Evolutionary conservation across 2,797 vertebrate species (phyloP).

Genomic region (Podarcis siculus): DNA sequence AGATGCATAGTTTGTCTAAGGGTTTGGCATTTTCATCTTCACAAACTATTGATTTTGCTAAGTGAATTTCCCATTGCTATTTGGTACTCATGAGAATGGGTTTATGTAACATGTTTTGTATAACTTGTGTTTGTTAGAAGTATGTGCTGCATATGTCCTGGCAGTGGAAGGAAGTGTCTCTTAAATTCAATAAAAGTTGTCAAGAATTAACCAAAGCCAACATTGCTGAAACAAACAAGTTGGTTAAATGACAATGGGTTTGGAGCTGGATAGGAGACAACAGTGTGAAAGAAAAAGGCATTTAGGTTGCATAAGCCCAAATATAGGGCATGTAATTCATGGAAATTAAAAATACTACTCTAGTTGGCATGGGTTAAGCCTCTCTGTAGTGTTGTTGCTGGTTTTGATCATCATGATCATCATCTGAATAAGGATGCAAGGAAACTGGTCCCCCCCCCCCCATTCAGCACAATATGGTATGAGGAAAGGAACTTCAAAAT

Average conservation of each 20-base stretch:
- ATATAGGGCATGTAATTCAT: background rate
- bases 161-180: background rate
- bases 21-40: background rate
- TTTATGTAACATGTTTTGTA: background rate
- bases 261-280: background rate
- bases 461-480: background rate
- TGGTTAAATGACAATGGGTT: background rate
- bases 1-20: background rate
- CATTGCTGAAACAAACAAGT: background rate
- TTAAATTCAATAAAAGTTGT: background rate
- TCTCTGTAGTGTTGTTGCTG: background rate
- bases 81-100: background rate
- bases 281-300: background rate
- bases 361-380: background rate
- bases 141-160: slow-evolving; percentile 7
- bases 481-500: background rate
- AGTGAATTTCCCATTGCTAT: background rate
- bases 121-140: background rate
- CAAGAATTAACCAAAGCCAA: background rate
- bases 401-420: background rate
- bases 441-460: background rate
- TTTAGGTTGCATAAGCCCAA: background rate
- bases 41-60: background rate
- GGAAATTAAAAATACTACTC: background rate
- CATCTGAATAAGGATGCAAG: background rate